These are phyloP conservation scores for Patiria miniata DNA, from an alignment of 35 echinoderm and acorn worm species.

Conservation along the genomic window DNA sequence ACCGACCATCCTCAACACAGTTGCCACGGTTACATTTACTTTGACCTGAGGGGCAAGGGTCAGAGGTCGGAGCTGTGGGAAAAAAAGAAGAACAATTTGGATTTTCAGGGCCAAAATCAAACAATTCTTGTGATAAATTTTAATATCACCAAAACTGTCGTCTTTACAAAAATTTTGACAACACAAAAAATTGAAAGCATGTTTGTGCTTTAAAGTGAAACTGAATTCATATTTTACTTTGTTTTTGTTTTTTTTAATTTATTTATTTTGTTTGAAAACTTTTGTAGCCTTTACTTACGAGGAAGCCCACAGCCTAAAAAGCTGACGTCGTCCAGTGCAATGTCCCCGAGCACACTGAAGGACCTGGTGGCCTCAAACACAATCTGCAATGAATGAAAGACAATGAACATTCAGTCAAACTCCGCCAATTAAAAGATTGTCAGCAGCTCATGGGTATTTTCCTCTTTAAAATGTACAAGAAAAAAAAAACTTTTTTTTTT, in stretches of 20 bases:
- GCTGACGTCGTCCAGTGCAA: constrained; percentile 81
- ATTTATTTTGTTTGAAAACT: no score
- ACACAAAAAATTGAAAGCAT: no score
- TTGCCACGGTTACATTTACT: constrained; percentile 58
- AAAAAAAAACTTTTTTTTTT: no score
- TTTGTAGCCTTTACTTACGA: constrained; percentile 41
- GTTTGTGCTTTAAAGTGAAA: no score
- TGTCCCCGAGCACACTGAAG: constrained; percentile 74
- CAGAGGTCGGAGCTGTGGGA: constrained; percentile 14
- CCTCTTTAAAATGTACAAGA: no score
- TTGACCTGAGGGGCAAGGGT: constrained; percentile 47
- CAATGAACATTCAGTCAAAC: background rate
- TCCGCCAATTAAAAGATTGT: background rate
- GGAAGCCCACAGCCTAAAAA: constrained; percentile 63
- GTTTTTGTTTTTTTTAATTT: background rate
- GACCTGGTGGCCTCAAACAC: constrained; percentile 74
- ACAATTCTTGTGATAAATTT: no score
- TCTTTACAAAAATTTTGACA: no score
- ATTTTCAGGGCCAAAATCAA: background rate
- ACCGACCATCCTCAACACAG: constrained; percentile 57
- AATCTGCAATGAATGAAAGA: constrained; percentile 19
- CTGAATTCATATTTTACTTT: no score
- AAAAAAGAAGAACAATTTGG: constrained; percentile 44
- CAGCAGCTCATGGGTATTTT: no score
- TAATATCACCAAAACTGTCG: no score